phyloP scores from a whole-genome alignment of 2,113 vertebrate genomes.

The Sakesphorus luctuosus region DNA sequence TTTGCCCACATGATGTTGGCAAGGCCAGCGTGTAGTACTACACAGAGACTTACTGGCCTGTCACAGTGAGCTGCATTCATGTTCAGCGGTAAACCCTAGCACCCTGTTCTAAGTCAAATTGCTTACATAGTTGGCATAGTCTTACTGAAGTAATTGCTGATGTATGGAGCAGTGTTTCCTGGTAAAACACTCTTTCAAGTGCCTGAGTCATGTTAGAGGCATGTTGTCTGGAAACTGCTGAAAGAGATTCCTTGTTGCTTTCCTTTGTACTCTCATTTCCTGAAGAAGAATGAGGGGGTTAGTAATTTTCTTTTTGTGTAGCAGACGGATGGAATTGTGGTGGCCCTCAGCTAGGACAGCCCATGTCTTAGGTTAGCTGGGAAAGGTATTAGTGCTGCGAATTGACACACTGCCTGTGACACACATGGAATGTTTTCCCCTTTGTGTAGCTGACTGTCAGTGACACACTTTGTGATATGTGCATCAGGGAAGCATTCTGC shows the following conservation, averaged over 20 bases:
- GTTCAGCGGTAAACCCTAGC: neutral
- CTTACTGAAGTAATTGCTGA: constrained; percentile 6
- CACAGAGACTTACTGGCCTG: neutral
- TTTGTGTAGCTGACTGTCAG: neutral
- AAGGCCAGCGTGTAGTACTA: neutral
- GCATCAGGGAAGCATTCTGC: neutral
- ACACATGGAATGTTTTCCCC: neutral
- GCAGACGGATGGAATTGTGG: neutral
- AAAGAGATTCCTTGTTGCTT: constrained; percentile 31
- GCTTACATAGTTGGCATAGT: constrained; percentile 26
- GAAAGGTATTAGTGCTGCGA: neutral
- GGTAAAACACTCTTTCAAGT: constrained; percentile 12
- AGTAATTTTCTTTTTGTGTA: neutral
- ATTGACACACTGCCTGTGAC: neutral
- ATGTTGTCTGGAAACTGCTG: constrained; percentile 43
- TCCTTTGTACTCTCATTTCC: constrained; percentile 46
- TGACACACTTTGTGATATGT: neutral
- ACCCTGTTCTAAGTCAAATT: neutral
- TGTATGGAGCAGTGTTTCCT: constrained; percentile 33
- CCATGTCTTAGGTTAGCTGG: neutral
- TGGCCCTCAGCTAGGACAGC: neutral
- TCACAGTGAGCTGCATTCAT: constrained; percentile 30
- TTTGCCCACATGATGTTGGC: neutral
- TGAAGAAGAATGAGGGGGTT: constrained; percentile 14
- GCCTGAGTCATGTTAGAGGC: constrained; percentile 50